These are phyloP conservation scores for Charanyca ferruginea DNA, from an alignment of 2,888 invertebrate genomes.

Conservation along the genomic window DNA sequence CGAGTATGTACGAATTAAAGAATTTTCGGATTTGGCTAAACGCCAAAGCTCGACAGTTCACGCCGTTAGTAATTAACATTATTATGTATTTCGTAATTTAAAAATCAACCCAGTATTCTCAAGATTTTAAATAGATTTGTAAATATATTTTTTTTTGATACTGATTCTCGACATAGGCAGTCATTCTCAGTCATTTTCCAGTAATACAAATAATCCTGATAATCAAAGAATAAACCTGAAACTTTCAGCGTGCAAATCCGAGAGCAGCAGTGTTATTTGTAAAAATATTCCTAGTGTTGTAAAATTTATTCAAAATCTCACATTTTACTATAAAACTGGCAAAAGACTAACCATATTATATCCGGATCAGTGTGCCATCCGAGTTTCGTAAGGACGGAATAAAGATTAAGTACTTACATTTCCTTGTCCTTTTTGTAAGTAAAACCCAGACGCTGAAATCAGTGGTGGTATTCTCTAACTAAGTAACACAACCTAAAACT, in stretches of 20 bases:
- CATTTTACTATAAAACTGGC: neutral
- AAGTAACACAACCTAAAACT: no score
- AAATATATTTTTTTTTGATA: neutral
- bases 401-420: neutral
- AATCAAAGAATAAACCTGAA: no score
- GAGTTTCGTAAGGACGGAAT: no score
- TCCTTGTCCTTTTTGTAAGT: neutral
- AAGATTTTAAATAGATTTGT: neutral
- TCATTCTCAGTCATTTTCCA: neutral
- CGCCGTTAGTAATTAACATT: constrained; percentile 15
- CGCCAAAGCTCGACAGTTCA: constrained; percentile 31
- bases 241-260: no score
- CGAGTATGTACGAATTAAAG: constrained; percentile 52
- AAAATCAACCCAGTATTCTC: neutral
- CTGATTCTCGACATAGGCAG: neutral
- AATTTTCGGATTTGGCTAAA: constrained; percentile 28
- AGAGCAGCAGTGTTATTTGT: no score
- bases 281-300: neutral
- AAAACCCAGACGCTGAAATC: no score
- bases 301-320: neutral
- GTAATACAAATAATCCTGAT: neutral
- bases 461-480: no score
- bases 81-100: no score
- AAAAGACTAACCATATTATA: no score
- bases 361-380: no score